A percentile compares a stretch with the other conserved stretches of the same genome.
Evolutionary conservation across 64 coral and sea anemone genomes (phyloP).

Genomic region (Montipora cactus): DNA sequence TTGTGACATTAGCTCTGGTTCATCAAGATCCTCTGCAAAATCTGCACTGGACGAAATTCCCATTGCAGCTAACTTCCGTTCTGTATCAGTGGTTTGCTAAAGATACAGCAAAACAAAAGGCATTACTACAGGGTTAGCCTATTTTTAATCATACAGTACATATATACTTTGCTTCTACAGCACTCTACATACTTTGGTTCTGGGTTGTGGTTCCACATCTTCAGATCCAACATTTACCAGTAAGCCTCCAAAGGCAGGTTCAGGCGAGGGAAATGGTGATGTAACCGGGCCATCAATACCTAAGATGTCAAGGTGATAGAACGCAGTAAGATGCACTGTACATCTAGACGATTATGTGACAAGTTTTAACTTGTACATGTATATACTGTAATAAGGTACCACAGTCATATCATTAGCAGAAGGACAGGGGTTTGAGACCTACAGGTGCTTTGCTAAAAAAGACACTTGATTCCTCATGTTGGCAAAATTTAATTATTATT

Average conservation of each 20-base stretch:
- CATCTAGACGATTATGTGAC: too few relatives aligned
- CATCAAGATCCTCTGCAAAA: conserved; percentile 86
- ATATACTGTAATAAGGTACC: too few relatives aligned
- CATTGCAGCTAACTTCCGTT: conserved; percentile 96
- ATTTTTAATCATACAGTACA: too few relatives aligned
- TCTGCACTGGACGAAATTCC: conserved; percentile 96
- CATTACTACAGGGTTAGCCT: background rate
- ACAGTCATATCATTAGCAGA: too few relatives aligned
- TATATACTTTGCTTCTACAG: too few relatives aligned
- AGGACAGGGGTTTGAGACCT: too few relatives aligned
- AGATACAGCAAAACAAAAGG: background rate
- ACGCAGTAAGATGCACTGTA: too few relatives aligned
- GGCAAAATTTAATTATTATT: too few relatives aligned
- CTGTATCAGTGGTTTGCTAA: conserved; percentile 93
- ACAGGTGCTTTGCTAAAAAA: too few relatives aligned
- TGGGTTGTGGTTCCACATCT: conserved; percentile 57
- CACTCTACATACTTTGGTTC: conserved; percentile 41
- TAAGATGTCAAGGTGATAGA: background rate
- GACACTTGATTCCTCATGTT: too few relatives aligned
- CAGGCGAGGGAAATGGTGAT: conserved; percentile 43
- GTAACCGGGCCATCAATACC: conserved; percentile 87
- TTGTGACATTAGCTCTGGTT: conserved; percentile 76
- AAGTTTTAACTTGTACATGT: too few relatives aligned
- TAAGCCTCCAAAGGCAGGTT: conserved; percentile 78
- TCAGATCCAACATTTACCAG: conserved; percentile 91